Percentiles rank a stretch among this genome's conserved stretches.
phyloP scores from a whole-genome alignment of 1,140 invertebrate species.

The Bombus balteatus region DNA sequence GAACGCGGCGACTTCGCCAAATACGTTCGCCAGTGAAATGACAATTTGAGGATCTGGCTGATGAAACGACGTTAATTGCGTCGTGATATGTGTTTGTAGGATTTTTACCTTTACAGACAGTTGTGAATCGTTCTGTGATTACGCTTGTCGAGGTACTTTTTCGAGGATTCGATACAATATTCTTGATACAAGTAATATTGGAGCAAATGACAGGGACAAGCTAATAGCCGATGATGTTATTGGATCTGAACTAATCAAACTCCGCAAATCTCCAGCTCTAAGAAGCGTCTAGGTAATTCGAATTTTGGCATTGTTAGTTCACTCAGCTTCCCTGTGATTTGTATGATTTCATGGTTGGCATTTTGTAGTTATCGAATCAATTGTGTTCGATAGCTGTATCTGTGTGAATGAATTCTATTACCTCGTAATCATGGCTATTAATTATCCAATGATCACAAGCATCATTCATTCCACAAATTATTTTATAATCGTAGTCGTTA shows the following conservation, averaged over 20 bases:
- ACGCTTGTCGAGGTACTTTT: too few relatives aligned
- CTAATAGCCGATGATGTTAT: neutral
- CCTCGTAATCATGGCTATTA: neutral
- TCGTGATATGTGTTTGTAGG: too few relatives aligned
- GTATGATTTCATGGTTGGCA: neutral
- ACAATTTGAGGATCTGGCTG: neutral
- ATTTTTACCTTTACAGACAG: too few relatives aligned
- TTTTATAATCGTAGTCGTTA: neutral
- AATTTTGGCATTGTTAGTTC: neutral
- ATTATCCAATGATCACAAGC: neutral
- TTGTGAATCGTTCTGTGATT: too few relatives aligned
- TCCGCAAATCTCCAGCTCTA: neutral
- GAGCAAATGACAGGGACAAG: too few relatives aligned
- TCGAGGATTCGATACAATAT: too few relatives aligned
- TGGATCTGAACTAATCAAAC: constrained; percentile 23
- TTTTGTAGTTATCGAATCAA: neutral
- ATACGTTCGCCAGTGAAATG: neutral
- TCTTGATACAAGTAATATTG: too few relatives aligned
- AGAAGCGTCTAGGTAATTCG: constrained; percentile 9
- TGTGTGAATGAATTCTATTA: neutral
- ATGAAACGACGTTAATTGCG: neutral
- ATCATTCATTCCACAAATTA: neutral
- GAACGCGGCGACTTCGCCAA: neutral
- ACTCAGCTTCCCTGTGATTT: neutral
- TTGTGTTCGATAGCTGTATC: neutral